A percentile compares a stretch with the other conserved stretches of the same genome.
Conservation (phyloP, 2,888 invertebrate genomes). For the Drosophila hawaiiensis region DNA sequence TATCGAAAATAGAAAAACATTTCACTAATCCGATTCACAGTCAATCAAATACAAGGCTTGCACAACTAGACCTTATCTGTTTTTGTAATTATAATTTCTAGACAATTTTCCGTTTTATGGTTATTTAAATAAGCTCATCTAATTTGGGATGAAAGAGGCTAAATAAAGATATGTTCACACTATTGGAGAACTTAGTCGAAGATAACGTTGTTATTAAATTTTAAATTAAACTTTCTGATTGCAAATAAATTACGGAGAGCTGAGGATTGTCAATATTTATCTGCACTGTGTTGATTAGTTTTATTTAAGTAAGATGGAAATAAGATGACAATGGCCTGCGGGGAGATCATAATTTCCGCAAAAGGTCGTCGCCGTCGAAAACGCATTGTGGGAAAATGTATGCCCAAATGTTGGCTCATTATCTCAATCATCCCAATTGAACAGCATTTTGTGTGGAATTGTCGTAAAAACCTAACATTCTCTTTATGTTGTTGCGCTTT, state of each 20-base stretch:
- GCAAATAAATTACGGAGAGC: background rate
- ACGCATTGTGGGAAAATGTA: constrained; percentile 35
- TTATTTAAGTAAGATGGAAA: constrained; percentile 29
- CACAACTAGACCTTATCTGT: too few relatives aligned
- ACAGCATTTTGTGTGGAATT: constrained; percentile 73
- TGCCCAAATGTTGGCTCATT: constrained; percentile 68
- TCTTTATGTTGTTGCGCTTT: constrained; percentile 33
- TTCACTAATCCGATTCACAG: background rate
- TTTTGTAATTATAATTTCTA: background rate
- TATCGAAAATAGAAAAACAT: background rate
- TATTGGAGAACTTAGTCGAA: background rate
- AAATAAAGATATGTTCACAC: background rate
- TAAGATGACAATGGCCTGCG: constrained; percentile 30
- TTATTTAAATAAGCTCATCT: background rate
- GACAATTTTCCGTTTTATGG: background rate
- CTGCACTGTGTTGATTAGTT: constrained; percentile 49
- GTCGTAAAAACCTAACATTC: constrained; percentile 67
- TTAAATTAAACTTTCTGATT: background rate
- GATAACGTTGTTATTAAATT: background rate
- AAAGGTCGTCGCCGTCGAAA: constrained; percentile 50
- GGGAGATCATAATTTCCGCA: constrained; percentile 74
- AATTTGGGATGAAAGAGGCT: background rate
- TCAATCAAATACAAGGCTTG: background rate
- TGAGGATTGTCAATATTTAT: background rate
- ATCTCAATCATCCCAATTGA: constrained; percentile 76